Evolutionary conservation across 2,888 invertebrate genomes (phyloP).

Genomic region (Mesochorus sp.): DNA sequence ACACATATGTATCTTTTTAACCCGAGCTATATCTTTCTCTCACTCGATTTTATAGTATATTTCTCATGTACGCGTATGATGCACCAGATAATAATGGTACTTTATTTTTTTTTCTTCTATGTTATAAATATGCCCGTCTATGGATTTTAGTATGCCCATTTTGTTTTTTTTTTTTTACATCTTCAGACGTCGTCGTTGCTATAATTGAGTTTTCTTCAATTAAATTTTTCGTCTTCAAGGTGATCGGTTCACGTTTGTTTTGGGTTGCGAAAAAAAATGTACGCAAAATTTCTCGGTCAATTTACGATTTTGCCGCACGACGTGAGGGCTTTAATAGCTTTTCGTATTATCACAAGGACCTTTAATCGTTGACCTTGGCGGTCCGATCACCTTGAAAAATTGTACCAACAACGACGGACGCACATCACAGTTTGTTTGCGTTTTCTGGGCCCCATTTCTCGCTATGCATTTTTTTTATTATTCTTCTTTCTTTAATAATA

Average conservation of each 20-base stretch:
- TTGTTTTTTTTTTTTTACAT: slow-evolving; percentile 12
- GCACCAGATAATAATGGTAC: slow-evolving; percentile 47
- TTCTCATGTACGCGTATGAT: slow-evolving; percentile 45
- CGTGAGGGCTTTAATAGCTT: no score
- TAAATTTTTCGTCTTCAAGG: slow-evolving; percentile 30
- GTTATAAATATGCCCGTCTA: slow-evolving; percentile 59
- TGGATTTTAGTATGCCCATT: slow-evolving; percentile 40
- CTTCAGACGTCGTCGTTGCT: slow-evolving; percentile 22
- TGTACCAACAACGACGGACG: slow-evolving; percentile 38
- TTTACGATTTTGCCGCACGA: no score
- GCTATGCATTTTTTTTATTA: no score
- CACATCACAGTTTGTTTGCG: slow-evolving; percentile 56
- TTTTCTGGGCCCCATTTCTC: slow-evolving; percentile 40
- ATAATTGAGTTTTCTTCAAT: slow-evolving; percentile 36
- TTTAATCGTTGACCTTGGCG: slow-evolving; percentile 28
- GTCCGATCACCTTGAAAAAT: slow-evolving; percentile 28
- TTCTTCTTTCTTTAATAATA: slow-evolving; percentile 48
- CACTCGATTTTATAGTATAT: slow-evolving; percentile 47
- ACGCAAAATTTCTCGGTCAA: neutral
- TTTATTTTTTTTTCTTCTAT: slow-evolving; percentile 17
- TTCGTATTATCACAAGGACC: no score
- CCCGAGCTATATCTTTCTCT: slow-evolving; percentile 29
- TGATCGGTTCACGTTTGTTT: slow-evolving; percentile 9
- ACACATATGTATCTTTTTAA: slow-evolving; percentile 48
- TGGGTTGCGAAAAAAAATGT: neutral